Base-by-base conservation (phyloP, 92 coral and sea anemone species). In the Heteractis magnifica region DNA sequence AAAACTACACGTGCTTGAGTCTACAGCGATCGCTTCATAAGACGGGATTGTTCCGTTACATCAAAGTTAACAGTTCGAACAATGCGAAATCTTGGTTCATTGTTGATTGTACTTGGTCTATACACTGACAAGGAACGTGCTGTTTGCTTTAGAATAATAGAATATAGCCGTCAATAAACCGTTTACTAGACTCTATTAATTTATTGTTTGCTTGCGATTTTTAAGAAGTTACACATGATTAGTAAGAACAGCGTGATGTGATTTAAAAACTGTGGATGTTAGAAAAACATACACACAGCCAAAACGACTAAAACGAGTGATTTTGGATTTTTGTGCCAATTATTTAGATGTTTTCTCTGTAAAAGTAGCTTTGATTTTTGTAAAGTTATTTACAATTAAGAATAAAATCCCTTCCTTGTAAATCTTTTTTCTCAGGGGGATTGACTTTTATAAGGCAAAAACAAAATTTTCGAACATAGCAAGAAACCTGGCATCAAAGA, bases 141-240 rank as follows among this genome's bases (percentile, higher is more conserved):
- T 68, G 73, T 26, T 68, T 23, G 73, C 26, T 68, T 23, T 16
- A 18, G 21, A 64, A 64, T 64, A 64, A 64, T 64, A 64, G 71
- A 23, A 64, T 64, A 64, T 64, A 64, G 49, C 9, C 8, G 73
- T 68, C 23, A 68, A 68, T 68, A 21, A 68, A 23, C 73, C 73
- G 73, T 23, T 68, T 12, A 68, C 73, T 68, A 13, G 52, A 78
- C 49, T 78, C 53, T 78, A 56, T 78, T 56, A 56, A 21, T 6
- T 59, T 10, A 56, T 78, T 78, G 81, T 78, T 78, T 26, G 12
- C 81, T 62, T 16, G 71, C 23, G 52, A 8, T 18, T 65, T 58
- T 78, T 78, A 41, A 78, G 58, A 78, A 78, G 81, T 58, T 56
- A 26, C 73, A 26, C 73, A 68, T 23, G 70, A 68, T 26, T 20